These are phyloP conservation scores for Bombus superbus DNA, from an alignment of 1,140 invertebrate genomes.

Conservation along the genomic window DNA sequence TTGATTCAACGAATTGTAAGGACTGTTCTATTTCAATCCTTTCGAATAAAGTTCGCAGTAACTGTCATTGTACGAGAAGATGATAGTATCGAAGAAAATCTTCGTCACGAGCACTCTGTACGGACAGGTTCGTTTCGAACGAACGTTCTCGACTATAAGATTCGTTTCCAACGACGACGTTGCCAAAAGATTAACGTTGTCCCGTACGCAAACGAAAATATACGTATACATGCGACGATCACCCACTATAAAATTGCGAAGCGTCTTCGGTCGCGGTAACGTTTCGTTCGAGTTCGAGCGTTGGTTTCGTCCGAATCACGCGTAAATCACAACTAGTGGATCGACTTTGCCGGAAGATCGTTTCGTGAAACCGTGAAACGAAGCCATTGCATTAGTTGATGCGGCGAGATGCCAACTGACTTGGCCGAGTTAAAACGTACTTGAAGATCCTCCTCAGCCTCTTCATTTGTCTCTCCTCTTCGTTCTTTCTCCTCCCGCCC, in stretches of 20 bases:
- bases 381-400: constrained; percentile 65
- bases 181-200: not conserved
- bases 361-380: constrained; percentile 36
- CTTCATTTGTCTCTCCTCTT: constrained; percentile 51
- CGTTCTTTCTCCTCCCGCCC: constrained; percentile 3
- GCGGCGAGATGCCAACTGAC: constrained; percentile 81
- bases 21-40: not conserved
- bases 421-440: constrained; percentile 79
- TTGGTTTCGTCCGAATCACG: not conserved
- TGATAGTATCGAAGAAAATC: not conserved
- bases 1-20: not conserved
- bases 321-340: constrained; percentile 42
- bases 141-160: not conserved
- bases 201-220: not conserved
- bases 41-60: not conserved
- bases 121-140: too few species aligned
- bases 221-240: not conserved
- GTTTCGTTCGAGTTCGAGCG: not conserved
- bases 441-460: constrained; percentile 73
- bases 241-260: not conserved
- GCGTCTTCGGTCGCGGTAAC: not conserved
- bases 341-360: constrained; percentile 20
- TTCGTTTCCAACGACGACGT: too few species aligned
- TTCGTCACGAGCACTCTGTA: not conserved
- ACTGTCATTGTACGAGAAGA: not conserved